phyloP scores from a whole-genome alignment of 2,888 invertebrate species.

The Coleophora flavipennella region DNA sequence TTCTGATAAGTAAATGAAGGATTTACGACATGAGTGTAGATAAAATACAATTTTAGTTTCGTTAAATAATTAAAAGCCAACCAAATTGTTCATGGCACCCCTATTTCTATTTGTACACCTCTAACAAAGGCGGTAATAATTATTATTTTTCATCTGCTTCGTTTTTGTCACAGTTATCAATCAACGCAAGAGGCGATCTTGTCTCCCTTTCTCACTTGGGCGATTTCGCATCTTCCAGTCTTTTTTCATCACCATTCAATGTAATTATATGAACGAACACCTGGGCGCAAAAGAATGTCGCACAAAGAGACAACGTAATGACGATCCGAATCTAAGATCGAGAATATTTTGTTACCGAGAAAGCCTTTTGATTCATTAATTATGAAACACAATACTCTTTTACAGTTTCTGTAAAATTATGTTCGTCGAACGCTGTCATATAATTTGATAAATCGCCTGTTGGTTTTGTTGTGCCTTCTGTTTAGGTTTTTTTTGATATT shows the following conservation, averaged over 20 bases:
- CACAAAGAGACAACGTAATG: conserved; percentile 70
- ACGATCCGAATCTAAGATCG: conserved; percentile 69
- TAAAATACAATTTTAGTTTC: too few relatives aligned
- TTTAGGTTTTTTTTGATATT: conserved; percentile 21
- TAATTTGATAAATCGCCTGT: conserved; percentile 58
- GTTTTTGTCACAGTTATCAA: conserved; percentile 75
- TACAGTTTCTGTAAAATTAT: conserved; percentile 65
- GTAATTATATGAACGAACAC: conserved; percentile 72
- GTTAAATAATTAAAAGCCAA: too few relatives aligned
- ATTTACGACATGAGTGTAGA: too few relatives aligned
- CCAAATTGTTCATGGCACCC: conserved; percentile 34
- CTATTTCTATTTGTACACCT: conserved; percentile 56
- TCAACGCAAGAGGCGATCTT: conserved; percentile 58
- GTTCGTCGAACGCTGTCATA: conserved; percentile 59
- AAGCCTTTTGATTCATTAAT: conserved; percentile 71
- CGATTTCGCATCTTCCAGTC: conserved; percentile 31
- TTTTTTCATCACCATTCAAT: conserved; percentile 44
- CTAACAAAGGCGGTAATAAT: conserved; percentile 70
- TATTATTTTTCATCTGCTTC: conserved; percentile 73
- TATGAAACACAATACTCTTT: conserved; percentile 69
- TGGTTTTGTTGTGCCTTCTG: conserved; percentile 32
- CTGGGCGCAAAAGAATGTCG: conserved; percentile 72
- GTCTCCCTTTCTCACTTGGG: conserved; percentile 31
- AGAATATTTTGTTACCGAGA: conserved; percentile 68
- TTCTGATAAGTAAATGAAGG: too few relatives aligned